Evolutionary conservation across 2,888 invertebrate genomes (phyloP).

Genomic region (Drosophila paucipuncta): DNA sequence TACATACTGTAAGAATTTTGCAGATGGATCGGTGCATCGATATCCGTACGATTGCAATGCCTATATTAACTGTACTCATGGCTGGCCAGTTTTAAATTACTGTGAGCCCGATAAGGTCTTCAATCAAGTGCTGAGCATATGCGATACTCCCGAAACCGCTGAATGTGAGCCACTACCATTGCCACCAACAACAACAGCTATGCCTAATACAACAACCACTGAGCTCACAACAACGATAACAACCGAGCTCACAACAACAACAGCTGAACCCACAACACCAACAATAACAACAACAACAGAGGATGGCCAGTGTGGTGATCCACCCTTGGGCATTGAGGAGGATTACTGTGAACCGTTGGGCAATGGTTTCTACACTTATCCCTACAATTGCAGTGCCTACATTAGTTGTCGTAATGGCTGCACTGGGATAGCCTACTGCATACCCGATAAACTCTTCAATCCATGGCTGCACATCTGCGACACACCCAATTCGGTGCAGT

Average conservation of each 20-base stretch:
- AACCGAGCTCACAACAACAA: slow-evolving; percentile 33
- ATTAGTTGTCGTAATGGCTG: slow-evolving; percentile 62
- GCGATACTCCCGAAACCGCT: slow-evolving; percentile 73
- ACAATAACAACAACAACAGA: slow-evolving; percentile 29
- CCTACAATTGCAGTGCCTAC: slow-evolving; percentile 66
- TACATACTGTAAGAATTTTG: slow-evolving; percentile 36
- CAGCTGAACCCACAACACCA: slow-evolving; percentile 29
- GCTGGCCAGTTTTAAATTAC: slow-evolving; percentile 65
- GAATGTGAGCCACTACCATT: slow-evolving; percentile 60
- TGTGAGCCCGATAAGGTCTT: slow-evolving; percentile 66
- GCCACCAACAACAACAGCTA: slow-evolving; percentile 38
- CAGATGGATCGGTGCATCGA: slow-evolving; percentile 45
- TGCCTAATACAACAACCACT: slow-evolving; percentile 7
- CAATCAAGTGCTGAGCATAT: slow-evolving; percentile 58
- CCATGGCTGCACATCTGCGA: slow-evolving; percentile 67
- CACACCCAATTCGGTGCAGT: slow-evolving; percentile 57
- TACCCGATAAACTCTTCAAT: slow-evolving; percentile 65
- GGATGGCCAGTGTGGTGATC: slow-evolving; percentile 44
- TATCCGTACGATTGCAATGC: slow-evolving; percentile 75
- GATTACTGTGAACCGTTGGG: slow-evolving; percentile 47
- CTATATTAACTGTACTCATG: slow-evolving; percentile 71
- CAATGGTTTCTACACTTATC: slow-evolving; percentile 67
- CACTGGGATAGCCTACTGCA: slow-evolving; percentile 59
- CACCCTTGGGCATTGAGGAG: slow-evolving; percentile 39
- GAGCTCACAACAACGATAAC: slow-evolving; percentile 14